Evolutionary conservation across 1,140 invertebrate genomes (phyloP).

Genomic region (Lordiphosa clarofinis): DNA sequence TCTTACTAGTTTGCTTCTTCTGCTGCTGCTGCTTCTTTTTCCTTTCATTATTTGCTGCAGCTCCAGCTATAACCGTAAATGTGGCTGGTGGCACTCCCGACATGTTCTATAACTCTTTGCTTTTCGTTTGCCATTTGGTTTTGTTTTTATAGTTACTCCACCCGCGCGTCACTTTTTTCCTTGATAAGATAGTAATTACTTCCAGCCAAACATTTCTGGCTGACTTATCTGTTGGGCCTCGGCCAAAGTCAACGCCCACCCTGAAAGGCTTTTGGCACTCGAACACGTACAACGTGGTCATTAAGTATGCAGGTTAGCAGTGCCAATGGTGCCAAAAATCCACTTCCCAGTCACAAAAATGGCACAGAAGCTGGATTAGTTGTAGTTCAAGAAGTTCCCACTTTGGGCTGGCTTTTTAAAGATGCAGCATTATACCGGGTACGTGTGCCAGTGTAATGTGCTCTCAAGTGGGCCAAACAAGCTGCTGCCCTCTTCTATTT

Average conservation of each 20-base stretch:
- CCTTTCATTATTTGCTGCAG: slow-evolving; percentile 28
- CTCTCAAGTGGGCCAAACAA: slow-evolving; percentile 58
- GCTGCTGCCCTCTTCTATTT: slow-evolving; percentile 43
- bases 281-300: slow-evolving; percentile 72
- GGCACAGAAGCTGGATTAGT: slow-evolving; percentile 53
- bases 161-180: neutral
- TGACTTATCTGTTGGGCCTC: slow-evolving; percentile 18
- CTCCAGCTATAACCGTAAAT: slow-evolving; percentile 45
- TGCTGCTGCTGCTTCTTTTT: slow-evolving; percentile 3
- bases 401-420: slow-evolving; percentile 55
- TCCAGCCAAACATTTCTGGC: slow-evolving; percentile 29
- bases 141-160: slow-evolving; percentile 49
- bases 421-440: slow-evolving; percentile 68
- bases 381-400: slow-evolving; percentile 40
- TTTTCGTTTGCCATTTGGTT: slow-evolving; percentile 19
- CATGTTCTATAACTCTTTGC: slow-evolving; percentile 54
- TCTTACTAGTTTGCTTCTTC: slow-evolving; percentile 12
- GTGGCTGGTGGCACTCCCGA: slow-evolving; percentile 45
- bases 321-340: slow-evolving; percentile 77
- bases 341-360: slow-evolving; percentile 42
- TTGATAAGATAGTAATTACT: slow-evolving; percentile 65
- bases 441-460: slow-evolving; percentile 69
- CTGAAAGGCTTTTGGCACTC: slow-evolving; percentile 55
- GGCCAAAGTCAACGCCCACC: slow-evolving; percentile 25
- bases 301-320: slow-evolving; percentile 79